phyloP scores from a whole-genome alignment of 2,113 vertebrate species.

The Mormyrus iriodes region DNA sequence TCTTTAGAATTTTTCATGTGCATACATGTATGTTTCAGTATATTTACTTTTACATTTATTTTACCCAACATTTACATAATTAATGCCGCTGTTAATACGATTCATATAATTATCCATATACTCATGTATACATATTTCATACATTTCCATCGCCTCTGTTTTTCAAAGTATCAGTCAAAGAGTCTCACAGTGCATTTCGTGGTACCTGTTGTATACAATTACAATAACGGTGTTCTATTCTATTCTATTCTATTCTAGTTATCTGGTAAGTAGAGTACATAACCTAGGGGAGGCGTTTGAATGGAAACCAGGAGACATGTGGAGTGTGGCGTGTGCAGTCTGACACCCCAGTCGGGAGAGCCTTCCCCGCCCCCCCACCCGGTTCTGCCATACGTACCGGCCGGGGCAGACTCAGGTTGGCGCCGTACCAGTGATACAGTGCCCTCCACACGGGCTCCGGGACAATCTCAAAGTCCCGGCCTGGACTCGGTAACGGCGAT shows the following conservation, averaged over 20 bases:
- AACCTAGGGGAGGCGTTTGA: not conserved
- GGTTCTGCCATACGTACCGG: conserved; percentile 70
- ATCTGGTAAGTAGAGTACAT: not conserved
- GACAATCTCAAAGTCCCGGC: conserved; percentile 83
- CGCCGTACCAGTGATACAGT: conserved; percentile 96
- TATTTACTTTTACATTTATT: not conserved
- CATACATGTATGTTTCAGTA: not conserved
- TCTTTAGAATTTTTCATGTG: not conserved
- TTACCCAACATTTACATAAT: not conserved
- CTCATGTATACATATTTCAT: not conserved
- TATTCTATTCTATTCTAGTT: not conserved
- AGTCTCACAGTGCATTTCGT: not conserved
- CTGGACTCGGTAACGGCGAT: conserved; percentile 65
- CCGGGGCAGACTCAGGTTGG: conserved; percentile 87
- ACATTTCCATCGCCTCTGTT: not conserved
- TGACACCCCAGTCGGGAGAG: not conserved
- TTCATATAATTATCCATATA: not conserved
- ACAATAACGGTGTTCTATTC: not conserved
- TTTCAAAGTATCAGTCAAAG: not conserved
- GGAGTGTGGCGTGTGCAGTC: not conserved
- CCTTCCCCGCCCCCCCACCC: not conserved
- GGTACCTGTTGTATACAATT: not conserved
- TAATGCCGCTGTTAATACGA: not conserved
- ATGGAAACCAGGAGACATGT: not conserved
- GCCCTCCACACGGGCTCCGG: conserved; percentile 97